Percentiles rank a stretch among this genome's conserved stretches.
These are phyloP conservation scores for Trissoscelio sp. DNA, from an alignment of 2,888 invertebrate species.

Conservation along the genomic window DNA sequence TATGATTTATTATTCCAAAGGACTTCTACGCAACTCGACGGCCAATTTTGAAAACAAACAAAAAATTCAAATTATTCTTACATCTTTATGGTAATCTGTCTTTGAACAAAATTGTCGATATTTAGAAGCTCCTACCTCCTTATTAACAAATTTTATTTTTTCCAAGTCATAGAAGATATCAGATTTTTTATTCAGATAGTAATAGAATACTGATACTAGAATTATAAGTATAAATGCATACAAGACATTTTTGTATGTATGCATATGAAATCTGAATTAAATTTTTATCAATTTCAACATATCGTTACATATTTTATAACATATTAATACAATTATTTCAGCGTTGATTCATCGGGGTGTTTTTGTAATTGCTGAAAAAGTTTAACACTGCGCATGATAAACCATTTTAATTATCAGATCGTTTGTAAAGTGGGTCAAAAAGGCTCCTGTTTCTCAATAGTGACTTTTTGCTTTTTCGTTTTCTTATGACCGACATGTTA, in stretches of 20 bases:
- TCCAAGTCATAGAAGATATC: no score
- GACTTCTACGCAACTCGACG: slow-evolving; percentile 8
- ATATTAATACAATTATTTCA: no score
- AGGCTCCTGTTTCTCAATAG: slow-evolving; percentile 54
- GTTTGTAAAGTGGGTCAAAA: slow-evolving; percentile 53
- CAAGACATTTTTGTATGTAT: no score
- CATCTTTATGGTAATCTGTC: no score
- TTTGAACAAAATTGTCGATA: no score
- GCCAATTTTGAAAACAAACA: neutral
- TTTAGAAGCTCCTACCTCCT: no score
- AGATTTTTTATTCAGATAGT: no score
- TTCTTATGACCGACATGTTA: slow-evolving; percentile 74
- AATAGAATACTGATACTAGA: no score
- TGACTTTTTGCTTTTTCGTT: slow-evolving; percentile 55
- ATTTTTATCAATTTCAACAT: no score
- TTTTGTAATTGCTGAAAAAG: slow-evolving; percentile 20
- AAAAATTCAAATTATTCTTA: neutral
- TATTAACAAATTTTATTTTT: no score
- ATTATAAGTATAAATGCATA: no score
- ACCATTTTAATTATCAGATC: slow-evolving; percentile 44
- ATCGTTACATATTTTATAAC: no score
- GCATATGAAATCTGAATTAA: neutral
- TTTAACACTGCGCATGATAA: slow-evolving; percentile 15
- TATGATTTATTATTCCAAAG: slow-evolving; percentile 39
- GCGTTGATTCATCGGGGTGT: slow-evolving; percentile 12